Conservation (phyloP, 2,113 vertebrate species). For the Podarcis raffonei region DNA sequence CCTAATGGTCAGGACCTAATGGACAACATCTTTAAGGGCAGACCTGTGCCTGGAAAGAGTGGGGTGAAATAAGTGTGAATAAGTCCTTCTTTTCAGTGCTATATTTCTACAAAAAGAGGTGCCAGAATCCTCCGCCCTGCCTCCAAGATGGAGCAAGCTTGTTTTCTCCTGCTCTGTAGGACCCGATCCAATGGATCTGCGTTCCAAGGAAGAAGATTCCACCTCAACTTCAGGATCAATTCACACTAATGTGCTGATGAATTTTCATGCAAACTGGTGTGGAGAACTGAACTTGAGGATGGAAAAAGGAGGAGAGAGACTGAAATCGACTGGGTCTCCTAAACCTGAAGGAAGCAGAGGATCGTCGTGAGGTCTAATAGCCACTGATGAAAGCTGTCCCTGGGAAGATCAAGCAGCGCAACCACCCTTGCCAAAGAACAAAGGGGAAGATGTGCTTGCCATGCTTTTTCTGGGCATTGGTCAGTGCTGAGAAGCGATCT, state of each 20-base stretch:
- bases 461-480: not conserved
- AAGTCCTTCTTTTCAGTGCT: not conserved
- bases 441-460: not conserved
- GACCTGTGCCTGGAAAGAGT: not conserved
- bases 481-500: not conserved
- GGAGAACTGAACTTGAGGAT: not conserved
- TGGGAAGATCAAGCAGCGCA: not conserved
- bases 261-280: too few relatives aligned
- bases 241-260: too few relatives aligned
- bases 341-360: not conserved
- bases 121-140: too few relatives aligned
- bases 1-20: too few relatives aligned
- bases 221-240: too few relatives aligned
- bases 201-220: too few relatives aligned
- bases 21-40: too few relatives aligned
- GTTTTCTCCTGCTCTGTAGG: too few relatives aligned
- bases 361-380: not conserved
- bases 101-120: too few relatives aligned
- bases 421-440: not conserved
- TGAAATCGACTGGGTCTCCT: not conserved
- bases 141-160: too few relatives aligned
- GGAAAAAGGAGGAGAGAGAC: not conserved
- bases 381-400: not conserved
- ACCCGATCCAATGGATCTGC: too few relatives aligned
- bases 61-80: not conserved